Evolutionary conservation across 2,797 vertebrate genomes (phyloP), one percentile per base, ranked within the genome.

Genomic region (Chaetophractus vellerosus): DNA sequence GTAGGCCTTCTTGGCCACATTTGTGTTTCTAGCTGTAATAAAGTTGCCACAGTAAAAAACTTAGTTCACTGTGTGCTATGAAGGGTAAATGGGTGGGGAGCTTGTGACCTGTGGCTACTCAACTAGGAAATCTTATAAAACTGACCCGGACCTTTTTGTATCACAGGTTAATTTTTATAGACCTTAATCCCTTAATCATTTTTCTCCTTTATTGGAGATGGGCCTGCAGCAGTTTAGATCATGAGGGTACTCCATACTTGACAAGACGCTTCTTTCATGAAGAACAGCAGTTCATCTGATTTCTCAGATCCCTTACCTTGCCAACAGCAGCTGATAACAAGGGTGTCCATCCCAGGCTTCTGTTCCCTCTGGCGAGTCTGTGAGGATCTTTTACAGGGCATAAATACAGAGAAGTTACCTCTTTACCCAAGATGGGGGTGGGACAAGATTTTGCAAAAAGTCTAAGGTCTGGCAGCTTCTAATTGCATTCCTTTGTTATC

Each of bases 21-120:
- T 94, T 98, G 98, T 98, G 97, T 98, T 96, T 98, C 97, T 98
- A 98, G 98, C 94, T 98, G 95, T 98, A 98, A 98, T 98, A 98
- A 98, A 98, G 97, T 97, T 98, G 96, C 97, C 97, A 97, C 93
- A 96, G 96, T 98, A 97, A 97, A 97, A 98, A 96, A 69, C 41
- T 94, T 97, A 97, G 98, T 96, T 97, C 96, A 97, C 88, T 57
- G 95, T 98, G 97, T 98, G 94, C 97, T 91, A 85, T 97, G 87
- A 93, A 85, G 93, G 94, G 94, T 93, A n/a, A 96, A 82, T 63
- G 95, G 95, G 91, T 55, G 97, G 97, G 85, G 86, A 90, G 64
- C 33, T 87, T 96, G 57, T 75, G 63, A 68, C 52, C n/a, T 95
- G 66, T 93, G 85, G 85, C 94, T 95, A 21, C 55, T 95, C 72